phyloP scores from a whole-genome alignment of 2,113 vertebrate genomes.

The Chaenogobius annularis region DNA sequence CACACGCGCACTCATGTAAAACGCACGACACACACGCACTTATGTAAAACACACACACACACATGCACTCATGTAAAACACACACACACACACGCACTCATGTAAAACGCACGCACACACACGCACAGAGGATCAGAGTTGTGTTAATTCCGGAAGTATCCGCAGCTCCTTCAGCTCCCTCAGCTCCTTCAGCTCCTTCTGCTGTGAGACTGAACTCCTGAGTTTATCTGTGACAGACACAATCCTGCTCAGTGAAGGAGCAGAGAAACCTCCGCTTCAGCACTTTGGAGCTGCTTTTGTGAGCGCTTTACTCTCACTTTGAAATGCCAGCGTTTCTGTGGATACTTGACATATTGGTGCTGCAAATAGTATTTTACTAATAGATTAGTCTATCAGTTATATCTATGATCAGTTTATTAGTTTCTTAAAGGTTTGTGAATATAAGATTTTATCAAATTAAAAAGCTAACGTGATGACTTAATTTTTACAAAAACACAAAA shows the following conservation, averaged over 20 bases:
- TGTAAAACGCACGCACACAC: constrained; percentile 1
- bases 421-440: no score
- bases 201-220: constrained; percentile 70
- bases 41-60: background rate
- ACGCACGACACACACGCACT: background rate
- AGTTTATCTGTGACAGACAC: constrained; percentile 72
- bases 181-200: constrained; percentile 43
- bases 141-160: constrained; percentile 71
- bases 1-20: background rate
- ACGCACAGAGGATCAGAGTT: constrained; percentile 46
- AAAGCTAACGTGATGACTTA: no score
- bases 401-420: no score
- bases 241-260: constrained; percentile 44
- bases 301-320: constrained; percentile 16
- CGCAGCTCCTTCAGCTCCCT: constrained; percentile 42
- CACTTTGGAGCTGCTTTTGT: constrained; percentile 35
- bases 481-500: no score
- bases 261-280: constrained; percentile 50
- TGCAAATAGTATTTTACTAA: background rate
- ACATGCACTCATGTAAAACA: no score
- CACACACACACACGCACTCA: no score
- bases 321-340: constrained; percentile 17
- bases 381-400: no score
- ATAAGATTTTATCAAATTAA: no score
- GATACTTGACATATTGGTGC: constrained; percentile 23